These are phyloP conservation scores for Triplophysa tibetana DNA, from an alignment of 2,113 vertebrate species.

Conservation along the genomic window DNA sequence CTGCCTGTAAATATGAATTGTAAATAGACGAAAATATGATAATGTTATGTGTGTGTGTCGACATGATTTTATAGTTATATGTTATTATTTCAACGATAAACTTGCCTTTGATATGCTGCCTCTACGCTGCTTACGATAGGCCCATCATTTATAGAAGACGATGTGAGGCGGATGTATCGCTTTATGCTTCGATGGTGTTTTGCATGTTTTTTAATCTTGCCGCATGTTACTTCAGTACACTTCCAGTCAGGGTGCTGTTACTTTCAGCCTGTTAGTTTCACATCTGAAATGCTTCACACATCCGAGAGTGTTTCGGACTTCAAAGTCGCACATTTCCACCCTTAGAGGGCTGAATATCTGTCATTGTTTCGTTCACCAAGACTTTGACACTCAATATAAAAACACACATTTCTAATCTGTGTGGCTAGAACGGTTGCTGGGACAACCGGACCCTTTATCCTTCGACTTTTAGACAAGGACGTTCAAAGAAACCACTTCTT, in stretches of 20 bases:
- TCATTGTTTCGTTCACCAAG: constrained; percentile 40
- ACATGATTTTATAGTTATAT: constrained; percentile 52
- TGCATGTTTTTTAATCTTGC: constrained; percentile 35
- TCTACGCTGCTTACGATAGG: constrained; percentile 62
- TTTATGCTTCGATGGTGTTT: constrained; percentile 23
- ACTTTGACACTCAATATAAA: neutral
- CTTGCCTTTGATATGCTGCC: constrained; percentile 30
- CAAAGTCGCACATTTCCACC: constrained; percentile 77
- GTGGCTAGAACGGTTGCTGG: constrained; percentile 42
- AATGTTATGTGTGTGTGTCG: constrained; percentile 32
- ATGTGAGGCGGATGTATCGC: constrained; percentile 46
- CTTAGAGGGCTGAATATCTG: constrained; percentile 32
- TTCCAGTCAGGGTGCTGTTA: constrained; percentile 53
- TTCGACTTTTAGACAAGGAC: constrained; percentile 43
- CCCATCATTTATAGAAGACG: constrained; percentile 63
- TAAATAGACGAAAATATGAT: constrained; percentile 73
- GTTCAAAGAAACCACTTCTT: constrained; percentile 48
- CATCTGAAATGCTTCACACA: constrained; percentile 34
- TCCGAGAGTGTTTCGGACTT: constrained; percentile 56
- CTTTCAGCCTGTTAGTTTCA: constrained; percentile 67
- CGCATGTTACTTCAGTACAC: constrained; percentile 33
- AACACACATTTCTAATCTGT: constrained; percentile 63
- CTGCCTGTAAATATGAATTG: constrained; percentile 68
- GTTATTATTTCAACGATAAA: constrained; percentile 32
- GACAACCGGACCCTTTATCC: constrained; percentile 29